Evolutionary conservation across 2,888 invertebrate genomes (phyloP).

Genomic region (Phlogophora meticulosa): DNA sequence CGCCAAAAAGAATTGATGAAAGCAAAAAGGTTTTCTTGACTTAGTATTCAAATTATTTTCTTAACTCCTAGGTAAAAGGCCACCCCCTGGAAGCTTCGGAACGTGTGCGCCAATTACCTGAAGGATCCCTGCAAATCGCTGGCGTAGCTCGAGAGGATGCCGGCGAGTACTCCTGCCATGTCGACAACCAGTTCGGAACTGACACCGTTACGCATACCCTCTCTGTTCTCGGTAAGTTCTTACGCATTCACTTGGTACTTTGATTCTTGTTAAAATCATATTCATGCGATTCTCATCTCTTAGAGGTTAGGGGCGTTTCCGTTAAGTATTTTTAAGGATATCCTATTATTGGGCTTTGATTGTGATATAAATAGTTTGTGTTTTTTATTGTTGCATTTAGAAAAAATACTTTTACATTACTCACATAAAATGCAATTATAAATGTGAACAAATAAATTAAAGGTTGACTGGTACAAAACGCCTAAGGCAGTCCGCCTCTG

Average conservation of each 20-base stretch:
- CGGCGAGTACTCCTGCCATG: slow-evolving; percentile 98
- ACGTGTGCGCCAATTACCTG: slow-evolving; percentile 95
- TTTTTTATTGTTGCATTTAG: not conserved
- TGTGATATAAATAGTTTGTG: not conserved
- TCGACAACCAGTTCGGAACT: slow-evolving; percentile 97
- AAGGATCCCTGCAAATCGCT: slow-evolving; percentile 97
- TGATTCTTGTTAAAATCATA: not conserved
- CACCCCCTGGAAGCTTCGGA: slow-evolving; percentile 95
- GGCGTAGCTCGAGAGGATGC: slow-evolving; percentile 97
- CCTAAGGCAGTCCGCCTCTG: no score
- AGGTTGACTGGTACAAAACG: no score
- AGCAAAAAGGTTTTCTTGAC: not conserved
- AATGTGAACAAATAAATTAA: no score
- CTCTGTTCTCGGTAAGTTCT: slow-evolving; percentile 94
- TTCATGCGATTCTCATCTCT: not conserved
- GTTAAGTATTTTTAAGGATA: not conserved
- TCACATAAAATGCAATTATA: not conserved
- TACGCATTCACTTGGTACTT: no score
- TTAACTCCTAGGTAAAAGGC: slow-evolving; percentile 92
- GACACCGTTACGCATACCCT: slow-evolving; percentile 97
- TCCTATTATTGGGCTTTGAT: not conserved
- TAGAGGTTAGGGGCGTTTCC: not conserved
- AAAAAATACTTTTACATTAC: no score
- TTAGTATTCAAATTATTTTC: not conserved
- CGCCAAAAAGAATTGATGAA: no score